phyloP scores from a whole-genome alignment of 1,140 invertebrate species.

The Leptopilina clavipes region DNA sequence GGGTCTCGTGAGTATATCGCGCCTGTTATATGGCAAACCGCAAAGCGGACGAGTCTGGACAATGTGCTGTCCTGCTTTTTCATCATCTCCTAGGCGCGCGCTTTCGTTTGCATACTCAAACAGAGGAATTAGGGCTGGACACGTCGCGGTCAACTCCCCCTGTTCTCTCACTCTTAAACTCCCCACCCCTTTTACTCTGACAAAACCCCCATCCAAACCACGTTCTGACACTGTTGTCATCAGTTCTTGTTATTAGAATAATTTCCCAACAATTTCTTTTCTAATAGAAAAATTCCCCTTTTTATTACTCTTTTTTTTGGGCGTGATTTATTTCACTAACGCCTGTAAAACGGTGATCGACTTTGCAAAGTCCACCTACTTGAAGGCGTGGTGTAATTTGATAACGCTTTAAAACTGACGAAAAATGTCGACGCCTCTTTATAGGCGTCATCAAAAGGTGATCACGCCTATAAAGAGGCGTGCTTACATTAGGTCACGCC shows the following conservation, averaged over 20 bases:
- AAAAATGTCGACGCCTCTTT: no score
- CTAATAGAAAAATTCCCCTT: neutral
- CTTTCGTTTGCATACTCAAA: conserved; percentile 67
- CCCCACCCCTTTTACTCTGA: neutral
- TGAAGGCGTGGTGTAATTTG: no score
- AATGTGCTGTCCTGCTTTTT: conserved; percentile 11
- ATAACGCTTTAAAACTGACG: no score
- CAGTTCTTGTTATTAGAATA: neutral
- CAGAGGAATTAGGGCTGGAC: conserved; percentile 57
- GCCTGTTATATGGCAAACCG: conserved; percentile 25
- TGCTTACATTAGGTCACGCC: no score
- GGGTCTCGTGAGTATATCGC: conserved; percentile 11
- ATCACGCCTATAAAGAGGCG: no score
- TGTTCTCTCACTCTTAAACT: no score
- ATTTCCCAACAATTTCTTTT: neutral
- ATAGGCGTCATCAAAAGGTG: no score
- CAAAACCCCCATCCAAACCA: no score
- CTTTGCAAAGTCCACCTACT: no score
- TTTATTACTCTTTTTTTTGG: no score
- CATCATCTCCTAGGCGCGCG: conserved; percentile 40
- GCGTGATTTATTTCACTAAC: no score
- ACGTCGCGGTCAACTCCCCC: conserved; percentile 44
- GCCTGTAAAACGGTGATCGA: no score
- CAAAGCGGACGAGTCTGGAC: conserved; percentile 17
- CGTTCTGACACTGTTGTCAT: conserved; percentile 2